Base-by-base conservation (phyloP, 1,140 invertebrate species). In the Drosophila bipectinata region DNA sequence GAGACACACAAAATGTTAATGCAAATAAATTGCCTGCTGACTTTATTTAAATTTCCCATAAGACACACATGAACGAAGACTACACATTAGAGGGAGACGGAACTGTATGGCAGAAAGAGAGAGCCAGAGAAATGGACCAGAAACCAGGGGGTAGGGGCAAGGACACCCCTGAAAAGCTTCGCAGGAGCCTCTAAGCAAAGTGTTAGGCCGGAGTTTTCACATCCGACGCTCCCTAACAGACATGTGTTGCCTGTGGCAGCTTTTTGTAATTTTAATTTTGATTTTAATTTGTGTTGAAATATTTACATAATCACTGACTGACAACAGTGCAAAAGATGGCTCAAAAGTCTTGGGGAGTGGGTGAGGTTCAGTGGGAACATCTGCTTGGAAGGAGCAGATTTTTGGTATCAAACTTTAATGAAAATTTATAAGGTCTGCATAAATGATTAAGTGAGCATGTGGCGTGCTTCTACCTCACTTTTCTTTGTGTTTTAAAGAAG, bases 221-320 rank as follows among this genome's bases (percentile, higher is more conserved):
- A 67, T 15, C 41, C 61, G 21, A 21, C 2, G 48, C 32, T 34
- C 41, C 44, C 69, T 37, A 62, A 41, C 64, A 57, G 87, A 79
- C 84, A 88, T 88, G 83, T 88, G 83, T 79, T 88, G 83, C 83
- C 83, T 80, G 82, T 66, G 73, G 78, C 74, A 76, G 83, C 85
- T 89, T 88, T 84, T 88, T 88, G 84, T 88, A 89, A 89, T 89
- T 88, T 88, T 88, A 88, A 88, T 88, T 88, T 89, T 89, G 79
- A 88, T 88, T 88, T 88, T 88, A 88, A 88, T 88, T 88, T 88
- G 79, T 90, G 84, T 80, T 88, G 84, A 88, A 88, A 88, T 89
- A 88, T 88, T 88, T 88, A 88, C 84, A 88, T 88, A 88, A 90
- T 88, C 84, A 88, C 84, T 88, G 84, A 89, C 84, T 89, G 84